phyloP scores from a whole-genome alignment of 2,113 vertebrate genomes.

The Toxotes jaculatrix region DNA sequence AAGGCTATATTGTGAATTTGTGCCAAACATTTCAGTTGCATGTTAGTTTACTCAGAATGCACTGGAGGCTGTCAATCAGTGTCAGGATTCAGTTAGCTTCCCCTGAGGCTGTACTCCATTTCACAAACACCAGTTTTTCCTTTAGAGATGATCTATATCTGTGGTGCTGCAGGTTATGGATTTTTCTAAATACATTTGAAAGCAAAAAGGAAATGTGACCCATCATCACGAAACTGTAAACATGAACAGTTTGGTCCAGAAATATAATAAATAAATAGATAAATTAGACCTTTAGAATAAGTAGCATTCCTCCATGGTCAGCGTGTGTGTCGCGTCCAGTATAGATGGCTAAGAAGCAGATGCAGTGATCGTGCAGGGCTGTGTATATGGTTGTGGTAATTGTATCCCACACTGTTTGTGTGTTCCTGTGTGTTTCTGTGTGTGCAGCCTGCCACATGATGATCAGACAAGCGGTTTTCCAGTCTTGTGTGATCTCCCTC shows the following conservation, averaged over 20 bases:
- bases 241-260: background rate
- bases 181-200: background rate
- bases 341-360: conserved; percentile 14
- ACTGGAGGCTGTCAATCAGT: conserved; percentile 73
- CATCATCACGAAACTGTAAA: background rate
- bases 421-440: conserved; percentile 33
- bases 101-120: conserved; percentile 33
- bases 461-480: conserved; percentile 67
- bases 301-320: background rate
- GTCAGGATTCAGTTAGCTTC: conserved; percentile 35
- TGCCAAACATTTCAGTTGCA: conserved; percentile 58
- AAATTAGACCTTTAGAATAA: background rate
- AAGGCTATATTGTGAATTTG: conserved; percentile 36
- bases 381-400: conserved; percentile 61
- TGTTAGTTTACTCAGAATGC: conserved; percentile 64
- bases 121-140: conserved; percentile 37
- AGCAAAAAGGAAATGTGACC: conserved; percentile 1
- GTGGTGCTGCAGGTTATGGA: background rate
- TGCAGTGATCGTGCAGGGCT: conserved; percentile 32
- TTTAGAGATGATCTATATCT: conserved; percentile 4
- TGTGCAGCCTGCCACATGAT: conserved; percentile 43
- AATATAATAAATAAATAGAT: background rate
- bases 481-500: conserved; percentile 61
- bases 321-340: conserved; percentile 15
- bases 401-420: conserved; percentile 41